Evolutionary conservation across 2,888 invertebrate genomes (phyloP), one percentile per base, ranked within the genome.

Genomic region (Neoitamus cyanurus): DNA sequence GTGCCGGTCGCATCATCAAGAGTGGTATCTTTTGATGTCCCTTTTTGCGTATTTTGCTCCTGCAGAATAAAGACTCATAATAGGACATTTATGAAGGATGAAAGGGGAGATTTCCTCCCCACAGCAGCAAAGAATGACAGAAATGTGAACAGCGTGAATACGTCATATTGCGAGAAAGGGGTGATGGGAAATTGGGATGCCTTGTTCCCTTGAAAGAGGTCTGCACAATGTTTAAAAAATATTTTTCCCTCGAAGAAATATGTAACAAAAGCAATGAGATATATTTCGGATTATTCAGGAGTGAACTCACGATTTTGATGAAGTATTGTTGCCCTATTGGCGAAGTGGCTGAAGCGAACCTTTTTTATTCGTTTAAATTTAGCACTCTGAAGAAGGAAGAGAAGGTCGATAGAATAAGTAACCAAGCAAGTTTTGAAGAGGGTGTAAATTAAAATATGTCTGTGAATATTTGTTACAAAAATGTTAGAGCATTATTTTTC

Each of bases 1-100:
- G 31, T 58, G 20, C 58, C 70, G 31, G 31, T 78, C 58, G 20
- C 78, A 48, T 78, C 78, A 58, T 48, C 78, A 78, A 31, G 31
- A 78, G 48, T 58, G 58, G 58, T 46, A 78, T 78, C 78, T 78
- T 78, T 78, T 78, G 78, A 78, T 78, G 48, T 78, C 48, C 78
- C 31, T 78, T 78, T 70, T 78, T 78, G 48, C 78, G 78, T 58
- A 78, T 78, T 58, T 34, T 48, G 48, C 28, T 48, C 25, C 46
- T 31, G 31, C 48, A 48, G 48, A 78, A 78, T 78, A 78, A 78
- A n/a, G 58, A 15, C 30, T 48, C 48, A 78, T 78, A 78, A 78
- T 78, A 78, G 58, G 31, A n/a, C 42, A 31, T 46, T 78, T 78
- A 48, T 48, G 48, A 48, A 28, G 58, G 78, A 48, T 48, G 31